A percentile compares a stretch with the other conserved stretches of the same genome.
These are phyloP conservation scores for Carassius gibelio DNA, from an alignment of 2,113 vertebrate species.

Conservation along the genomic window DNA sequence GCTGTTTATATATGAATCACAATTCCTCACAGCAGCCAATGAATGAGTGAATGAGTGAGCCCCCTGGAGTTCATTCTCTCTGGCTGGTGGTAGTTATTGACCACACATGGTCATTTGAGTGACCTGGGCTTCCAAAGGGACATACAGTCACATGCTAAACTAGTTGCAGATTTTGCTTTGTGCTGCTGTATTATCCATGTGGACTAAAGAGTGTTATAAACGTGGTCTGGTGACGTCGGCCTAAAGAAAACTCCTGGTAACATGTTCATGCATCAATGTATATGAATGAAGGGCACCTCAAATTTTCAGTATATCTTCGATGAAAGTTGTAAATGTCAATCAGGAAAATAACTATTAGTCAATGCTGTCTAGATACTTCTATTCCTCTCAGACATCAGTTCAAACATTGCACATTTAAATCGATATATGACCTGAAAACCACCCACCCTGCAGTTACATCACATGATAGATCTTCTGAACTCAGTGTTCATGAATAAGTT, in stretches of 20 bases:
- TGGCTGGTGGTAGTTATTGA: constrained; percentile 47
- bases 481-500: neutral
- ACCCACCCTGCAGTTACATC: neutral
- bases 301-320: neutral
- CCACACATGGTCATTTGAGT: constrained; percentile 69
- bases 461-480: constrained; percentile 13
- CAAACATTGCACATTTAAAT: neutral
- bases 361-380: neutral
- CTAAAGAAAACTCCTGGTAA: neutral
- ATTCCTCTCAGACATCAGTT: neutral
- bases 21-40: neutral
- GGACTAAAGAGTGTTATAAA: constrained; percentile 6
- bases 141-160: constrained; percentile 62
- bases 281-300: neutral
- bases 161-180: constrained; percentile 69
- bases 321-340: neutral
- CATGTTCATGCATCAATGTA: neutral
- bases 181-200: constrained; percentile 37
- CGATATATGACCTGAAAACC: neutral
- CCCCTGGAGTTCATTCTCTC: constrained; percentile 32
- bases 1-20: neutral
- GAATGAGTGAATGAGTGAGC: neutral
- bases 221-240: neutral
- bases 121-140: constrained; percentile 62
- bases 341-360: neutral